These are phyloP conservation scores for Dicrostonyx torquatus DNA, from an alignment of 2,797 vertebrate genomes.

Conservation along the genomic window DNA sequence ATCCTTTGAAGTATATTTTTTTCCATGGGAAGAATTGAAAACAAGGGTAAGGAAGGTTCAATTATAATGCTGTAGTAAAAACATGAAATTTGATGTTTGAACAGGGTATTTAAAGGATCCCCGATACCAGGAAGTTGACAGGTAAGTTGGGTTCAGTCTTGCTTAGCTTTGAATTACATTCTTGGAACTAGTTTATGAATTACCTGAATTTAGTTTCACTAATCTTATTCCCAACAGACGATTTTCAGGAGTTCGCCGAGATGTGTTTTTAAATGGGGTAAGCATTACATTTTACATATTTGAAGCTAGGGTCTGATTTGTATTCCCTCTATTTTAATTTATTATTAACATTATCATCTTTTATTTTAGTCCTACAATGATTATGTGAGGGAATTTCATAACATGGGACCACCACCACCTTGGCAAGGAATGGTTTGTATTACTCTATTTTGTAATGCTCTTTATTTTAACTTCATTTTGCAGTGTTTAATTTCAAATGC, in stretches of 20 bases:
- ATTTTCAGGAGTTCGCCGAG: conserved; percentile 95
- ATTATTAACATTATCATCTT: conserved; percentile 81
- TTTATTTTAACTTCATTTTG: conserved; percentile 31
- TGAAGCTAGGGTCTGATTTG: conserved; percentile 63
- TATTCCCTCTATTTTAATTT: conserved; percentile 35
- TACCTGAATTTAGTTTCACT: conserved; percentile 87
- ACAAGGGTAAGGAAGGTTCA: conserved; percentile 74
- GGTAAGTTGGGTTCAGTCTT: conserved; percentile 90
- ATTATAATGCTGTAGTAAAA: conserved; percentile 71
- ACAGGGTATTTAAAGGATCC: conserved; percentile 98
- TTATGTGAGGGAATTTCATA: conserved; percentile 99
- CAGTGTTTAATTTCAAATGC: not conserved
- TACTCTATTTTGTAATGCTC: conserved; percentile 85
- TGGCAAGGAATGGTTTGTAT: conserved; percentile 98
- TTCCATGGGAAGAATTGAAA: conserved; percentile 72
- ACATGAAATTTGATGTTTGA: conserved; percentile 85
- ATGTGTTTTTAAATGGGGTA: conserved; percentile 99
- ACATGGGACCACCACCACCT: conserved; percentile 95
- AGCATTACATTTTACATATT: conserved; percentile 84
- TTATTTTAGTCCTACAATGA: conserved; percentile 96
- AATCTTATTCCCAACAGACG: conserved; percentile 92
- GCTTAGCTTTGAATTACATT: conserved; percentile 80
- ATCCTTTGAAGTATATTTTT: conserved; percentile 54
- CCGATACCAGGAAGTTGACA: conserved; percentile 96
- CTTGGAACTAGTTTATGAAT: conserved; percentile 80